Evolutionary conservation across 2,888 invertebrate genomes (phyloP).

Genomic region (Andrena chrysosceles): DNA sequence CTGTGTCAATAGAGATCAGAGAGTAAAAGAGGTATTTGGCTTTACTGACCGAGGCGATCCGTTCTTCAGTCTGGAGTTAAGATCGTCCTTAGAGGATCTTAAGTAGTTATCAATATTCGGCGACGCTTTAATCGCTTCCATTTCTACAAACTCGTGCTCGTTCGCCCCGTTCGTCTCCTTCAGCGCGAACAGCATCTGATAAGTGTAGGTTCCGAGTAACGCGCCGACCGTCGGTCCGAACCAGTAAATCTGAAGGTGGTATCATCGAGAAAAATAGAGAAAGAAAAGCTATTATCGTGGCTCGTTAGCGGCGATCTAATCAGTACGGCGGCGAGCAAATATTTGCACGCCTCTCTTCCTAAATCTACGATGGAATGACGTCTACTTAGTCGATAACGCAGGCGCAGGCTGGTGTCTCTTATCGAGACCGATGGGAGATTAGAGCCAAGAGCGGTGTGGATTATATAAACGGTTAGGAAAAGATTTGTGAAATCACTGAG

Average conservation of each 20-base stretch:
- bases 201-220: slow-evolving; percentile 85
- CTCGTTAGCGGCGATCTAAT: slow-evolving; percentile 43
- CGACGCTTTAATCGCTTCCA: slow-evolving; percentile 15
- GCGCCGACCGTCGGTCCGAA: slow-evolving; percentile 87
- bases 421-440: slow-evolving; percentile 31
- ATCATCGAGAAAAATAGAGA: background rate
- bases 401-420: slow-evolving; percentile 5
- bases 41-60: no score
- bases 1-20: no score
- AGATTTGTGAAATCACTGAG: slow-evolving; percentile 17
- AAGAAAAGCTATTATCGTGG: slow-evolving; percentile 16
- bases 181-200: slow-evolving; percentile 77
- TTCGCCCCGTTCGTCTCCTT: background rate
- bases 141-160: slow-evolving; percentile 1
- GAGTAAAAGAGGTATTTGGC: no score
- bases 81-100: no score
- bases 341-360: slow-evolving; percentile 37
- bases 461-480: slow-evolving; percentile 13
- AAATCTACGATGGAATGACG: slow-evolving; percentile 3
- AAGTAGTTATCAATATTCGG: background rate
- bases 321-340: slow-evolving; percentile 16
- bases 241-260: slow-evolving; percentile 88
- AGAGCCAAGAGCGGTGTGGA: background rate
- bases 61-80: no score
- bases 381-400: slow-evolving; percentile 19